phyloP scores from a whole-genome alignment of 2,797 vertebrate species.

The Diplodus puntazzo region DNA sequence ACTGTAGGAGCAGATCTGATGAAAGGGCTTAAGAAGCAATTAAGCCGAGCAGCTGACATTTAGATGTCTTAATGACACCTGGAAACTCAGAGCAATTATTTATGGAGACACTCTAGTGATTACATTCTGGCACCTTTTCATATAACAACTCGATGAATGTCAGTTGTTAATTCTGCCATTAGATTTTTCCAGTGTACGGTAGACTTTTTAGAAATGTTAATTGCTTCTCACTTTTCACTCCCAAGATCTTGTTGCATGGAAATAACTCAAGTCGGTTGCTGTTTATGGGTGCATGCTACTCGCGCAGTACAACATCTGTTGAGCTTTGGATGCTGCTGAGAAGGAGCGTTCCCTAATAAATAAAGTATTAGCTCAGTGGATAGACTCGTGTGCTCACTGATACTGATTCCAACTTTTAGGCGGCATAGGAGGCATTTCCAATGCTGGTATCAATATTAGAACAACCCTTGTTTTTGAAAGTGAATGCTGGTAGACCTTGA shows the following conservation, averaged over 20 bases:
- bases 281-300: too few relatives aligned
- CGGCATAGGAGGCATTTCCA: too few relatives aligned
- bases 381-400: too few relatives aligned
- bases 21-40: slow-evolving; percentile 22
- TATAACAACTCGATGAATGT: slow-evolving; percentile 3
- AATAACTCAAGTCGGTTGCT: too few relatives aligned
- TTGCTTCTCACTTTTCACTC: background rate
- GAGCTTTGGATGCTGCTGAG: too few relatives aligned
- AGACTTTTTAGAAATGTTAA: background rate
- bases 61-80: slow-evolving; percentile 23
- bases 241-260: too few relatives aligned
- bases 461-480: too few relatives aligned
- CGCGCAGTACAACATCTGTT: too few relatives aligned
- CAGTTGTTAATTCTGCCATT: background rate
- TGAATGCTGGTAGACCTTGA: background rate
- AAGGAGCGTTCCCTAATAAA: too few relatives aligned
- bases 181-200: background rate
- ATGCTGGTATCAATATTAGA: too few relatives aligned
- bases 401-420: too few relatives aligned
- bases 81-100: slow-evolving; percentile 10
- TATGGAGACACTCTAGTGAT: slow-evolving; percentile 10
- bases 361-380: too few relatives aligned
- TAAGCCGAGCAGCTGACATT: slow-evolving; percentile 35
- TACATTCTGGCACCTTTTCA: background rate
- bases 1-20: slow-evolving; percentile 18